Base-by-base conservation (phyloP, 2,888 invertebrate species). In the Vanessa cardui region DNA sequence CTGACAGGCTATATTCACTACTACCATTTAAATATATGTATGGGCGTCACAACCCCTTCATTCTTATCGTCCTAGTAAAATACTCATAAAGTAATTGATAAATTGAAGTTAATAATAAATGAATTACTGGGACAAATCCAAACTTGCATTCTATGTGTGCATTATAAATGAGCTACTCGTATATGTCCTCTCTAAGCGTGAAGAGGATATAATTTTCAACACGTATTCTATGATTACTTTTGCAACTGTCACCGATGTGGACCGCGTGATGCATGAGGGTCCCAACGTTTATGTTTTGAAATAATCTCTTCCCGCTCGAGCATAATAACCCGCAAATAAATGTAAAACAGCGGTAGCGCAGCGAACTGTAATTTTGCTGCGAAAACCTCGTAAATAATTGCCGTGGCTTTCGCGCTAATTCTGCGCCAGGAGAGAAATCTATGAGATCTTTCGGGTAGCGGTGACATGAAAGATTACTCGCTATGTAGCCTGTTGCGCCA, bases 251-350 rank as follows among this genome's bases (percentile, higher is more conserved):
- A 83, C 77, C 78, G 77, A 78, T 77, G 81, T 82, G 82, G 80
- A 80, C 80, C 74, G 79, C 73, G 80, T 90, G 86, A 90, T 87
- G 86, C 89, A 89, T 84, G 83, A 80, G 80, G 79, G 80, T 82
- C 84, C 83, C 85, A 84, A 85, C 85, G 84, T 85, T 87, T 85
- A 86, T 85, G 82, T 85, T 88, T 86, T 82, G 85, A 83, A 88
- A 88, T 89, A 88, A 88, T 90, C 85, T 81, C 85, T 81, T 82
- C 78, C 79, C 77, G 77, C 83, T 80, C 70, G 72, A 78, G 83
- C 87, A 89, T 89, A 87, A 89, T 89, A 86, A 87, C 84, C 86
- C 83, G 83, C 83, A 87, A 88, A 88, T 89, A 86, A 83, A 88
- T 86, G 87, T 85, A 87, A 89, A 88, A 85, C 84, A 77, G 77